These are phyloP conservation scores for Asbolus verrucosus DNA, from an alignment of 1,140 invertebrate genomes.

Conservation along the genomic window DNA sequence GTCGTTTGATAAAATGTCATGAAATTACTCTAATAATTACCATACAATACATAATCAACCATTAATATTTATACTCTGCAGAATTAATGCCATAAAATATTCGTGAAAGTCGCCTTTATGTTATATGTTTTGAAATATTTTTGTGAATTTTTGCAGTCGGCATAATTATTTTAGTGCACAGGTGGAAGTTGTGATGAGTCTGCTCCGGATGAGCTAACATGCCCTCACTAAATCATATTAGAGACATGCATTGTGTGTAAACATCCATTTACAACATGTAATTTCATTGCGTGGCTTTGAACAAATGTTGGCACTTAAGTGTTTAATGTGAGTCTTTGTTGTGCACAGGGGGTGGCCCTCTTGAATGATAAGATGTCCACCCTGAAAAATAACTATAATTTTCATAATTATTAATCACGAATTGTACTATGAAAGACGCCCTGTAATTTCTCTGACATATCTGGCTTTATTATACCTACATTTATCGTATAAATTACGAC, in stretches of 20 bases:
- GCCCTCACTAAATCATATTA: constrained; percentile 8
- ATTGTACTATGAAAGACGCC: constrained; percentile 14
- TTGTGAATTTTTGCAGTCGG: background rate
- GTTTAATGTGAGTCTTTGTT: constrained; percentile 40
- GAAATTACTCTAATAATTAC: constrained; percentile 20
- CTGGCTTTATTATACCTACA: constrained; percentile 32
- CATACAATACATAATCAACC: constrained; percentile 32
- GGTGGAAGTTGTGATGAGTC: background rate
- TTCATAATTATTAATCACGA: constrained; percentile 41
- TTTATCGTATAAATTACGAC: constrained; percentile 35
- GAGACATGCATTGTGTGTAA: constrained; percentile 44
- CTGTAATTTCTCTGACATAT: constrained; percentile 36
- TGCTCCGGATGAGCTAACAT: constrained; percentile 9
- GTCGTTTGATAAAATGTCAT: constrained; percentile 32
- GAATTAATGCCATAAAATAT: too few relatives aligned
- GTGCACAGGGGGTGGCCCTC: constrained; percentile 29
- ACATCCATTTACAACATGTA: constrained; percentile 44
- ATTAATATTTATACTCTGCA: constrained; percentile 3
- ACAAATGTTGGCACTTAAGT: constrained; percentile 45
- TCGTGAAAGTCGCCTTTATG: constrained; percentile 12
- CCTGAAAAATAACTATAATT: constrained; percentile 38
- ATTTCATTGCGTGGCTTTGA: constrained; percentile 39
- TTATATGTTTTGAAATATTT: background rate
- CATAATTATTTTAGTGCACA: constrained; percentile 1
- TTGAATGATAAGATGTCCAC: constrained; percentile 45